phyloP scores from a whole-genome alignment of 2,888 invertebrate species.

The Entomobrya multifasciata region DNA sequence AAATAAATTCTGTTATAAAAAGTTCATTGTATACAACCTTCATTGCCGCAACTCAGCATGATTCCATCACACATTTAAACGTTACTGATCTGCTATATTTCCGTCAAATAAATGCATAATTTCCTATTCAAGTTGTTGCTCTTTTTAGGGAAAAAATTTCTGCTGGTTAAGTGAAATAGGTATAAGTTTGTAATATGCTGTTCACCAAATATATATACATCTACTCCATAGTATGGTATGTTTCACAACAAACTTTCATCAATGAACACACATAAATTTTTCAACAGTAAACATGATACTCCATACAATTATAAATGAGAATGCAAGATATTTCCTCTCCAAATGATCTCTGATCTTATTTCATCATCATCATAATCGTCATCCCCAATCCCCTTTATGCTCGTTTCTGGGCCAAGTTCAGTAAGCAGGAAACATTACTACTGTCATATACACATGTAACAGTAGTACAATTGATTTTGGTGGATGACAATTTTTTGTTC shows the following conservation, averaged over 20 bases:
- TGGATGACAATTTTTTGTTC: slow-evolving; percentile 34
- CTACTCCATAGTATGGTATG: neutral
- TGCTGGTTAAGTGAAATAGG: slow-evolving; percentile 1
- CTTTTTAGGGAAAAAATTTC: slow-evolving; percentile 32
- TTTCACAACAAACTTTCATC: slow-evolving; percentile 48
- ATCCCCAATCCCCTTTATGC: neutral
- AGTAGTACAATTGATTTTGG: slow-evolving; percentile 43
- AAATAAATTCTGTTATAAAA: neutral
- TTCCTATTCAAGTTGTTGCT: neutral
- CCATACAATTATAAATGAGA: slow-evolving; percentile 17
- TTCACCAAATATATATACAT: slow-evolving; percentile 15
- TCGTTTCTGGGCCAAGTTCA: slow-evolving; percentile 41
- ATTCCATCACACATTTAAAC: neutral
- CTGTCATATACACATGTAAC: slow-evolving; percentile 22
- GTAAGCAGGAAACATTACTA: slow-evolving; percentile 45
- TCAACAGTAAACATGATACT: slow-evolving; percentile 60
- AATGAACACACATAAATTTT: slow-evolving; percentile 64
- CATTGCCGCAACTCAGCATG: neutral
- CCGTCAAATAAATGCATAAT: neutral
- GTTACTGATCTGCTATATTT: neutral
- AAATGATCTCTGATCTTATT: slow-evolving; percentile 60
- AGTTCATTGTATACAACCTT: neutral
- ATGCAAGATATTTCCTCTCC: slow-evolving; percentile 18
- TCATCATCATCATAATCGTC: neutral
- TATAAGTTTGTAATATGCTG: neutral